phyloP scores from a whole-genome alignment of 2,888 invertebrate genomes.

The Molanna angustata region DNA sequence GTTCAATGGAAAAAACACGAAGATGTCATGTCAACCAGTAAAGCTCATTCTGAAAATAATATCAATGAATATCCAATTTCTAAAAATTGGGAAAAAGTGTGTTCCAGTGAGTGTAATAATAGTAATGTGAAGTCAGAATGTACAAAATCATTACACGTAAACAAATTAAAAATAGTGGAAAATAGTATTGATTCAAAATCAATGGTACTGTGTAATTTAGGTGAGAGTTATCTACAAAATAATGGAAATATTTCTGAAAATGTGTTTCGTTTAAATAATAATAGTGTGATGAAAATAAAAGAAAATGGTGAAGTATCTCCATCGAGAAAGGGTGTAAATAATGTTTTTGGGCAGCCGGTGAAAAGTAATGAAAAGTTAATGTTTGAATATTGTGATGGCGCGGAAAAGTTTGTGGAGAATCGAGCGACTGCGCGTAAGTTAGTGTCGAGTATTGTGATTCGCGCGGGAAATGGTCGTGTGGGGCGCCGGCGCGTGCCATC shows the following conservation, averaged over 20 bases:
- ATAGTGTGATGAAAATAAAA: neutral
- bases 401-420: conserved; percentile 14
- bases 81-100: too few species aligned
- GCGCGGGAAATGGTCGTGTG: conserved; percentile 43
- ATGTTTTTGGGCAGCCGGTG: neutral
- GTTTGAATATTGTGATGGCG: conserved; percentile 15
- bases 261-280: neutral
- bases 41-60: too few species aligned
- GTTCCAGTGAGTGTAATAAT: neutral
- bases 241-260: neutral
- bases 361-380: neutral
- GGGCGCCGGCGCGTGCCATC: conserved; percentile 44
- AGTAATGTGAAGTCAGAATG: neutral
- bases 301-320: neutral
- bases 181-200: neutral
- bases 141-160: neutral
- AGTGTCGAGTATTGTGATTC: conserved; percentile 35
- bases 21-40: too few species aligned
- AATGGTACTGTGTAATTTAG: neutral
- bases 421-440: conserved; percentile 11
- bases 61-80: too few species aligned
- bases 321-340: too few species aligned
- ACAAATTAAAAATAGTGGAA: neutral
- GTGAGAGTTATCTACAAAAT: neutral
- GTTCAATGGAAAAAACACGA: neutral